Evolutionary conservation across 1,140 invertebrate genomes (phyloP).

Genomic region (Danaus plexippus): DNA sequence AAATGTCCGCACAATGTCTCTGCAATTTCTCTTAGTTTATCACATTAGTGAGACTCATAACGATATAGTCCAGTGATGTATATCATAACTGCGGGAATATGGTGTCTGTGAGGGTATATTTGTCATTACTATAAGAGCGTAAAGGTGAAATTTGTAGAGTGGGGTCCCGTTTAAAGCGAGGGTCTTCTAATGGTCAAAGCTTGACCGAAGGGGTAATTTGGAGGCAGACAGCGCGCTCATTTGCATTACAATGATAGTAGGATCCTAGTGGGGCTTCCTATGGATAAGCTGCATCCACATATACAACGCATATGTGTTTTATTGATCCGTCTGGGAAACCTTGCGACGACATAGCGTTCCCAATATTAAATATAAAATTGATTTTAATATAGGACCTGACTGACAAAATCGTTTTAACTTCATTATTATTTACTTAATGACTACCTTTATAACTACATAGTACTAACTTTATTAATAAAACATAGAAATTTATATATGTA

Average conservation of each 20-base stretch:
- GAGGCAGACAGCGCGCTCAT: constrained; percentile 65
- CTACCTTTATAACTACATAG: too few species aligned
- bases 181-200: constrained; percentile 54
- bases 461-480: too few species aligned
- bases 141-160: constrained; percentile 36
- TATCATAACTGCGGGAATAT: constrained; percentile 29
- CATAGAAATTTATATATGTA: too few species aligned
- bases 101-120: constrained; percentile 19
- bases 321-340: too few species aligned
- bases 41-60: constrained; percentile 56
- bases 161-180: constrained; percentile 56
- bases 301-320: constrained; percentile 5
- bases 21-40: constrained; percentile 44
- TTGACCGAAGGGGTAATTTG: constrained; percentile 67
- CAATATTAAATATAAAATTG: too few species aligned
- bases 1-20: constrained; percentile 55
- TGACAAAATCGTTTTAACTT: too few species aligned
- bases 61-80: constrained; percentile 60
- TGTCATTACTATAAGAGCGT: constrained; percentile 24
- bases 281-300: constrained; percentile 35
- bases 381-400: too few species aligned
- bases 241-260: constrained; percentile 65
- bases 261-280: constrained; percentile 49
- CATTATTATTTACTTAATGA: too few species aligned
- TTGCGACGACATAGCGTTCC: too few species aligned